Conservation (phyloP, 2,888 invertebrate genomes). For the Dryococelus australis region DNA sequence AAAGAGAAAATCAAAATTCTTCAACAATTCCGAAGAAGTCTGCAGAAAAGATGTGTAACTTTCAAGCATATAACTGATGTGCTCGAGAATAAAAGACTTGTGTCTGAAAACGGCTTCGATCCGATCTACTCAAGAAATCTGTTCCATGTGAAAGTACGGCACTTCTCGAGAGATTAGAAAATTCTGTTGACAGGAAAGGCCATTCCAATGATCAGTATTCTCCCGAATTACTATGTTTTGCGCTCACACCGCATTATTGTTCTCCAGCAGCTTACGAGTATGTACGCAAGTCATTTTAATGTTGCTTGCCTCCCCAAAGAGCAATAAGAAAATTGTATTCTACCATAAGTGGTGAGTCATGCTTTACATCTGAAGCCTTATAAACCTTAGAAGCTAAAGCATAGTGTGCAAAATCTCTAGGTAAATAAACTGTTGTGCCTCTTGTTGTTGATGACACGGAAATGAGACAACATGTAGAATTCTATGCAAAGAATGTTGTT, state of each 20-base stretch:
- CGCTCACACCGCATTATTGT: not conserved
- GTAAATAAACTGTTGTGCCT: too few relatives aligned
- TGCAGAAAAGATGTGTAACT: not conserved
- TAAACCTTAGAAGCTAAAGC: too few relatives aligned
- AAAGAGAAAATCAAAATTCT: not conserved
- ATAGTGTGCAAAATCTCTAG: too few relatives aligned
- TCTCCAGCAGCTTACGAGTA: not conserved
- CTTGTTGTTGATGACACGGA: too few relatives aligned
- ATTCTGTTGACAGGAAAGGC: not conserved
- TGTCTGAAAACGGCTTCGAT: not conserved
- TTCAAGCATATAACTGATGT: not conserved
- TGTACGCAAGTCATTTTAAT: not conserved
- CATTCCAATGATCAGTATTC: not conserved
- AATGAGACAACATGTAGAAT: too few relatives aligned
- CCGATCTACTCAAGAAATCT: not conserved
- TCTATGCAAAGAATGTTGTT: too few relatives aligned
- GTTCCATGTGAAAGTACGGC: not conserved
- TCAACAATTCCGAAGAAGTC: not conserved
- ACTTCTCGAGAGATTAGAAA: not conserved
- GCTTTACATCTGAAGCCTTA: not conserved
- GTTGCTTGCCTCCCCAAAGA: not conserved
- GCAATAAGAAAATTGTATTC: not conserved
- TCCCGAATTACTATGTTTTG: not conserved
- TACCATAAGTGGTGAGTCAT: not conserved
- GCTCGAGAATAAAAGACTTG: not conserved